Evolutionary conservation across 2,888 invertebrate genomes (phyloP).

Genomic region (Ornithoptera priamus): DNA sequence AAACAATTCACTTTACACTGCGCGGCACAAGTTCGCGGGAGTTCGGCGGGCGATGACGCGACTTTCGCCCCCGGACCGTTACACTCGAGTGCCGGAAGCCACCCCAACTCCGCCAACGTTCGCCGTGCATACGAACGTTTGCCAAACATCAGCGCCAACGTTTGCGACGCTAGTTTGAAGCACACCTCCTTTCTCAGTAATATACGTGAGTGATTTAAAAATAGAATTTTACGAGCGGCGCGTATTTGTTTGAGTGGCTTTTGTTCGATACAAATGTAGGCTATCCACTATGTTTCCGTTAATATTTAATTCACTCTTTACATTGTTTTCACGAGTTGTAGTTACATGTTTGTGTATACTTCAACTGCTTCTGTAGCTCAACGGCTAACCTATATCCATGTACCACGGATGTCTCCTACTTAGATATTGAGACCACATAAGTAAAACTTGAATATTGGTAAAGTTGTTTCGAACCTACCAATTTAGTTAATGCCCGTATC

Average conservation of each 20-base stretch:
- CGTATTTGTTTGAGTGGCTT: conserved; percentile 21
- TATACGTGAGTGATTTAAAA: conserved; percentile 26
- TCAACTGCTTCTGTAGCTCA: no score
- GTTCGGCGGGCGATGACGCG: conserved; percentile 42
- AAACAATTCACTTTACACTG: conserved; percentile 27
- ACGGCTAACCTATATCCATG: no score
- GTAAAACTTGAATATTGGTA: no score
- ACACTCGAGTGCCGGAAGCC: conserved; percentile 48
- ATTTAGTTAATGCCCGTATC: no score
- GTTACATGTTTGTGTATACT: background rate
- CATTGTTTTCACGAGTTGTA: background rate
- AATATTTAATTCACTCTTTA: background rate
- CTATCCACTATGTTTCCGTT: background rate
- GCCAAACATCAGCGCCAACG: conserved; percentile 23
- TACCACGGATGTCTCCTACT: no score
- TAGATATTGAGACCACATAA: no score
- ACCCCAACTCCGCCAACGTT: conserved; percentile 40
- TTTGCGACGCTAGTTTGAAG: conserved; percentile 16
- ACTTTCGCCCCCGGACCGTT: conserved; percentile 49
- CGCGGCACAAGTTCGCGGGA: conserved; percentile 39
- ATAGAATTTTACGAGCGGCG: conserved; percentile 21
- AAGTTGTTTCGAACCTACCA: no score
- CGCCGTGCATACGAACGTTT: conserved; percentile 24
- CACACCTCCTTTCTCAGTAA: conserved; percentile 16
- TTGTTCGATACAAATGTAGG: conserved; percentile 10